Percentiles rank a stretch among this genome's conserved stretches.
phyloP scores from a whole-genome alignment of 2,113 vertebrate genomes.

The Oceanites oceanicus region DNA sequence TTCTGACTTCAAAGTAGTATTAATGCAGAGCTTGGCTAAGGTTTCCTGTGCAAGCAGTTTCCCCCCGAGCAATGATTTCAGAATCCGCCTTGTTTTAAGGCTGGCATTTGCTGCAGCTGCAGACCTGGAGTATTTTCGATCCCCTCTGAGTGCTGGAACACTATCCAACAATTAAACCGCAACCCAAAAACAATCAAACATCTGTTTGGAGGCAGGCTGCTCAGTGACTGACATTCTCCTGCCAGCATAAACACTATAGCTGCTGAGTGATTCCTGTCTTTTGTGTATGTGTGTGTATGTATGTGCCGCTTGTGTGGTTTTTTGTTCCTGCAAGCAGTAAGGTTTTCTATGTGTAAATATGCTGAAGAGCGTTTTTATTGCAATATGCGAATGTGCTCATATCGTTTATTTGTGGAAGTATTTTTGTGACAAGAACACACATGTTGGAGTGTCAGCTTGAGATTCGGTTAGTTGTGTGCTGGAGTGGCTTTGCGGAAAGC shows the following conservation, averaged over 20 bases:
- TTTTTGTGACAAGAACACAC: background rate
- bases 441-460: background rate
- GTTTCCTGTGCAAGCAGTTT: slow-evolving; percentile 75
- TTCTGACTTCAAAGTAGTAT: slow-evolving; percentile 82
- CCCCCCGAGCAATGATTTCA: slow-evolving; percentile 71
- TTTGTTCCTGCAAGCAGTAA: background rate
- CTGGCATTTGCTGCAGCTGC: slow-evolving; percentile 84
- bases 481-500: background rate
- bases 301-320: background rate
- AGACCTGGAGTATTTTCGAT: slow-evolving; percentile 77
- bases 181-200: slow-evolving; percentile 90
- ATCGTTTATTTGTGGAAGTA: background rate
- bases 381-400: background rate
- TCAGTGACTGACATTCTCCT: slow-evolving; percentile 76
- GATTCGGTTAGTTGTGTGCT: background rate
- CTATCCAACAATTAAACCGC: slow-evolving; percentile 88
- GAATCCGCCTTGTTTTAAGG: slow-evolving; percentile 71
- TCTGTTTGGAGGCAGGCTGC: slow-evolving; percentile 87
- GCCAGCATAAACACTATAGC: slow-evolving; percentile 67
- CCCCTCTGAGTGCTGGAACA: slow-evolving; percentile 82
- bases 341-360: background rate
- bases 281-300: background rate
- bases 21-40: slow-evolving; percentile 78
- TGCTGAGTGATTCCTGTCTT: slow-evolving; percentile 66
- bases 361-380: background rate